phyloP scores from a whole-genome alignment of 2,113 vertebrate genomes.

The Plectropomus leopardus region DNA sequence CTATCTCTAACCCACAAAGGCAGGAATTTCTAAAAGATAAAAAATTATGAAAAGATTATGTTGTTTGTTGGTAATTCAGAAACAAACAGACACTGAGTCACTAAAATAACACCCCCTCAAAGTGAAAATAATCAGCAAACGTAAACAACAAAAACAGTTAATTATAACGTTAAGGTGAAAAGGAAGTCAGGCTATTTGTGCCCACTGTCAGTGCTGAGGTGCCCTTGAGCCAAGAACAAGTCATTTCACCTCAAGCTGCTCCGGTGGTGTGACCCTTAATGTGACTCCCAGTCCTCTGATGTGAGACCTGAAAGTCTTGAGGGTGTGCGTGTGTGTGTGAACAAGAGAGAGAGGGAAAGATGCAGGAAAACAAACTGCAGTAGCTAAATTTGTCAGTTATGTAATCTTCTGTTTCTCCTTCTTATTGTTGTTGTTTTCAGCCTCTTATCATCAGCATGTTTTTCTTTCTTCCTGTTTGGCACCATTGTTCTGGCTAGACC shows the following conservation, averaged over 20 bases:
- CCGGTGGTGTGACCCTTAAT: not conserved
- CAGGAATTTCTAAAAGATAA: not conserved
- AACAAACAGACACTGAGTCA: not conserved
- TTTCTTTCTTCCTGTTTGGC: not conserved
- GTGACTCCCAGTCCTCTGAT: slow-evolving; percentile 32
- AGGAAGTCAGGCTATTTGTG: not conserved
- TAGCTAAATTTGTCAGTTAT: slow-evolving; percentile 67
- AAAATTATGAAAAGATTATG: not conserved
- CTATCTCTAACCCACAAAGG: no score
- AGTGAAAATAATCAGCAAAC: not conserved
- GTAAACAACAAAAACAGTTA: not conserved
- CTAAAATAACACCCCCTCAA: not conserved
- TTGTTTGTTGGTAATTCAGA: not conserved
- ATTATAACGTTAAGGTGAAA: not conserved
- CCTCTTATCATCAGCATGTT: not conserved
- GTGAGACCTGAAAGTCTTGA: slow-evolving; percentile 38
- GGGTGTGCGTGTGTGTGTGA: slow-evolving; percentile 12
- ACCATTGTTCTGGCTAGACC: not conserved
- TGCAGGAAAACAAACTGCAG: slow-evolving; percentile 52
- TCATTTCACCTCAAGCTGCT: slow-evolving; percentile 20
- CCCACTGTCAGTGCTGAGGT: slow-evolving; percentile 6
- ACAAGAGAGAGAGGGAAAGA: slow-evolving; percentile 23
- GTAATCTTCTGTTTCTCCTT: slow-evolving; percentile 51
- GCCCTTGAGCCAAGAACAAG: not conserved
- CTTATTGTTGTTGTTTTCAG: slow-evolving; percentile 24